phyloP scores from a whole-genome alignment of 1,140 invertebrate species.

The Pogonus chalceus region DNA sequence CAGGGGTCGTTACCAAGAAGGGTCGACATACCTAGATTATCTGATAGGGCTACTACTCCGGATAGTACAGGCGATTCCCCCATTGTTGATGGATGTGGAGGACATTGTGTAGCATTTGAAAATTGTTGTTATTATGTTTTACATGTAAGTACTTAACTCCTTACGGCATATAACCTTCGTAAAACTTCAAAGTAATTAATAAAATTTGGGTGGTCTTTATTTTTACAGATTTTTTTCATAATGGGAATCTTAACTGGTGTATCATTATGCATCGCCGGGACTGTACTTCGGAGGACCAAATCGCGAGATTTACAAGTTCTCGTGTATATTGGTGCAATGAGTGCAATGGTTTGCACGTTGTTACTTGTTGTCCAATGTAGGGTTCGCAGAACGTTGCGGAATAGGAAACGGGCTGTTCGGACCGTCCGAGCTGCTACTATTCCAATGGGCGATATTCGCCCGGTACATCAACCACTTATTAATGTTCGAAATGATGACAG shows the following conservation, averaged over 20 bases:
- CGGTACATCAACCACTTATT: background rate
- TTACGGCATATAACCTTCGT: no score
- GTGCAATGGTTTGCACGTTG: constrained; percentile 46
- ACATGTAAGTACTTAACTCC: constrained; percentile 36
- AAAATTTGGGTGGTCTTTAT: constrained; percentile 10
- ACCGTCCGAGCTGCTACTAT: constrained; percentile 27
- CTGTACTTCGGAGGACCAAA: constrained; percentile 43
- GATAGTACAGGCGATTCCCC: constrained; percentile 27
- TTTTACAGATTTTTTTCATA: constrained; percentile 47
- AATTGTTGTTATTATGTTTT: constrained; percentile 55
- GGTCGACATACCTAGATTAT: constrained; percentile 17
- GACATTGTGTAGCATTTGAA: constrained; percentile 52
- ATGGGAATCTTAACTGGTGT: constrained; percentile 50
- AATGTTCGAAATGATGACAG: background rate
- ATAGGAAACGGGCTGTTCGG: constrained; percentile 29
- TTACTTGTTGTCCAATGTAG: constrained; percentile 50
- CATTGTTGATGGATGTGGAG: constrained; percentile 49
- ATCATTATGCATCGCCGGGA: constrained; percentile 48
- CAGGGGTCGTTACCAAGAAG: background rate
- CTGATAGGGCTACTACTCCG: constrained; percentile 29
- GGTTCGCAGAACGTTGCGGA: constrained; percentile 42
- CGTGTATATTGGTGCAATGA: constrained; percentile 49
- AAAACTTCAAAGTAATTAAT: background rate
- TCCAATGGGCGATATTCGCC: constrained; percentile 19
- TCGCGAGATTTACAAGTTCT: constrained; percentile 49